These are phyloP conservation scores for Oriolus oriolus DNA, from an alignment of 2,113 vertebrate species.

Conservation along the genomic window DNA sequence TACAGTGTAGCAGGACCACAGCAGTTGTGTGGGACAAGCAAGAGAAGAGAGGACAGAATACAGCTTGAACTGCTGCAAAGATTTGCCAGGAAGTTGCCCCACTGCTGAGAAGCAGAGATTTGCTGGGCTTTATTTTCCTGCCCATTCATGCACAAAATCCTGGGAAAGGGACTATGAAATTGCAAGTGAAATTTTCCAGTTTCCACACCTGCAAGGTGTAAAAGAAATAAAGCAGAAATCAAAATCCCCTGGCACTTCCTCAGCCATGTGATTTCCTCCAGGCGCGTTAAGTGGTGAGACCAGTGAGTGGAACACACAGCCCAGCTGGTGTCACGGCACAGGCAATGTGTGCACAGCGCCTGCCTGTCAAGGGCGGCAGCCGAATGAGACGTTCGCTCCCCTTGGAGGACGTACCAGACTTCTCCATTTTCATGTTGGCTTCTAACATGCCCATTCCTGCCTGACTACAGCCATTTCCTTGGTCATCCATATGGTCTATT, in stretches of 20 bases:
- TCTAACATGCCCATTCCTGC: background rate
- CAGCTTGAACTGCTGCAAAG: background rate
- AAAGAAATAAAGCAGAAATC: background rate
- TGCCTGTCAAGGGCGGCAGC: background rate
- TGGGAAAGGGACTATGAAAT: background rate
- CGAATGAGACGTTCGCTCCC: accelerated
- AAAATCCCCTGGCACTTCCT: background rate
- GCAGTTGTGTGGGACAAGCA: background rate
- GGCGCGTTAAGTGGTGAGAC: background rate
- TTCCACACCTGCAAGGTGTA: background rate
- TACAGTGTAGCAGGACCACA: background rate
- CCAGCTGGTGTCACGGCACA: background rate
- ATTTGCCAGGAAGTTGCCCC: background rate
- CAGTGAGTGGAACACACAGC: background rate
- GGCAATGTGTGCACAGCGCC: background rate
- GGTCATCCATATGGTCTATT: background rate
- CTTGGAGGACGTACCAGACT: background rate
- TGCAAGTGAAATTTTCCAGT: background rate
- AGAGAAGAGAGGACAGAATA: background rate
- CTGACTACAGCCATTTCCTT: background rate
- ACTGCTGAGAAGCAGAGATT: background rate
- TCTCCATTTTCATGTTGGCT: background rate
- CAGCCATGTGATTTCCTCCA: background rate
- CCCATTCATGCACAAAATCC: background rate
- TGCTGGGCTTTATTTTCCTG: background rate